These are phyloP conservation scores for Lepus europaeus DNA, from an alignment of 2,113 vertebrate genomes.

Conservation along the genomic window DNA sequence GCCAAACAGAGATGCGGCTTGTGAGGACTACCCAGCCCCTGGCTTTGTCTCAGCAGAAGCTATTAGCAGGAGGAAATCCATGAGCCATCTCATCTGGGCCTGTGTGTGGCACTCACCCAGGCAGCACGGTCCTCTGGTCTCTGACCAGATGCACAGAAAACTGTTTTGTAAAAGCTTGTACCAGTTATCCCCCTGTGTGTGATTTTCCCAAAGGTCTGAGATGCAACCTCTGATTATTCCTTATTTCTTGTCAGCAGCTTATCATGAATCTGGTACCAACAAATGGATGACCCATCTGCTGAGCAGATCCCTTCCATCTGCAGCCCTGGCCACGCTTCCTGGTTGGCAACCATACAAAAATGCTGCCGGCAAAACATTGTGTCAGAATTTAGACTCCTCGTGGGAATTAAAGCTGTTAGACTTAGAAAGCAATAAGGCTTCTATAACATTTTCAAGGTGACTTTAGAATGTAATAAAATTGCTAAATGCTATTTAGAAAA, in stretches of 20 bases:
- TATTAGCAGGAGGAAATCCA: not conserved
- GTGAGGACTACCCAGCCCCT: not conserved
- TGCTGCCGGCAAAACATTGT: constrained; percentile 12
- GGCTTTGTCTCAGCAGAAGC: not conserved
- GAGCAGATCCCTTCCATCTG: constrained; percentile 12
- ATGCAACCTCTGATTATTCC: not conserved
- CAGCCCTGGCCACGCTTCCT: not conserved
- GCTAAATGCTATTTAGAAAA: too few species aligned
- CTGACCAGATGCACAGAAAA: not conserved
- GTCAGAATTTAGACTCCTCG: constrained; percentile 42
- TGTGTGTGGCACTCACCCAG: not conserved
- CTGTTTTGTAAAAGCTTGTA: not conserved
- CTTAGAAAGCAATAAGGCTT: constrained; percentile 5
- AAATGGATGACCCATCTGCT: constrained; percentile 18
- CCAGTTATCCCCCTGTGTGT: not conserved
- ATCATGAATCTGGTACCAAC: constrained; percentile 47
- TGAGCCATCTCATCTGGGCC: not conserved
- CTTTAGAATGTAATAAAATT: not conserved
- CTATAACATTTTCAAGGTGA: constrained; percentile 28
- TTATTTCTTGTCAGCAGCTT: constrained; percentile 24
- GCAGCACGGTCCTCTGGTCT: not conserved
- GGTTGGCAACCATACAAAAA: not conserved
- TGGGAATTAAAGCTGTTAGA: not conserved
- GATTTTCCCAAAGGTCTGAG: not conserved
- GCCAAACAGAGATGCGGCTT: not conserved